A percentile compares a stretch with the other conserved stretches of the same genome.
phyloP scores from a whole-genome alignment of 2,113 vertebrate genomes.

The Toxostoma redivivum region DNA sequence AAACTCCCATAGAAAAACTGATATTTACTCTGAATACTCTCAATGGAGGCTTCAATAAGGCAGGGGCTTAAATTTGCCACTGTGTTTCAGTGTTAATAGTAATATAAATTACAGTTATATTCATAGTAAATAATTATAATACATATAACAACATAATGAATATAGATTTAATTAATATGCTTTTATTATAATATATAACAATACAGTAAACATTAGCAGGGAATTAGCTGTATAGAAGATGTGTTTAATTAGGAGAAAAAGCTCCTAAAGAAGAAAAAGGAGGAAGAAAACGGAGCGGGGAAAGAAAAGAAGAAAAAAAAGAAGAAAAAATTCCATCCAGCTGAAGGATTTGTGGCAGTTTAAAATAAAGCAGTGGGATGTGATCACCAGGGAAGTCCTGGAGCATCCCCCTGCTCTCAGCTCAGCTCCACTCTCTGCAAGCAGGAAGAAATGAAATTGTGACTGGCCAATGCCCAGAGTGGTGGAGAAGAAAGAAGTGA shows the following conservation, averaged over 20 bases:
- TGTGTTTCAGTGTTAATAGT: not conserved
- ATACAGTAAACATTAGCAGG: not conserved
- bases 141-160: not conserved
- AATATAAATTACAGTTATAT: not conserved
- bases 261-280: not conserved
- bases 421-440: not conserved
- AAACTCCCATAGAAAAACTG: not conserved
- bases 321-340: not conserved
- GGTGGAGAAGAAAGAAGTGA: not conserved
- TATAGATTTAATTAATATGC: too few relatives aligned
- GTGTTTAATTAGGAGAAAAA: not conserved
- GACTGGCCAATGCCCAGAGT: not conserved
- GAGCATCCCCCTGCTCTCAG: not conserved
- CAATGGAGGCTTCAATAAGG: not conserved
- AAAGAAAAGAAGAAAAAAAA: not conserved
- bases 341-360: not conserved
- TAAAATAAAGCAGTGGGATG: not conserved
- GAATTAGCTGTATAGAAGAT: not conserved
- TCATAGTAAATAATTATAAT: not conserved
- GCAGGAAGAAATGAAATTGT: not conserved
- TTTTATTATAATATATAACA: not conserved
- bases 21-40: not conserved
- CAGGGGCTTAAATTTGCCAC: not conserved
- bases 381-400: not conserved
- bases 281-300: not conserved